A percentile compares a stretch with the other conserved stretches of the same genome.
Evolutionary conservation across 35 echinoderm and acorn worm genomes (phyloP).

Genomic region (Eucidaris tribuloides): DNA sequence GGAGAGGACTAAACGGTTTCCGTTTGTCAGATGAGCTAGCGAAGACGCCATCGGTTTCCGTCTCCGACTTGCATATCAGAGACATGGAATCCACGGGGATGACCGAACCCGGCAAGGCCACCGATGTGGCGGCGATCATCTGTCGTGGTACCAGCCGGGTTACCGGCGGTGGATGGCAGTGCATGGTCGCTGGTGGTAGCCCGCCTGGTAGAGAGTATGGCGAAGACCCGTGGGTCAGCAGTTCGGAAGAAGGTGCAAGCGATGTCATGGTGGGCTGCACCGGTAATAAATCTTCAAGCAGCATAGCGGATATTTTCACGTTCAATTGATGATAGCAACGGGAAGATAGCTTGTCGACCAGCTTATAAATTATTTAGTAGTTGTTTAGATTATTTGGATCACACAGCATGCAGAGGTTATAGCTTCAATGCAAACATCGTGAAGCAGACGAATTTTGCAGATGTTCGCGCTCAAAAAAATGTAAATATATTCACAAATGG

Average conservation of each 20-base stretch:
- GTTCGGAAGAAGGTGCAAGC: background rate
- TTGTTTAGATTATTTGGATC: no score
- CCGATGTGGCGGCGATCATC: background rate
- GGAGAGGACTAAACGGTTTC: background rate
- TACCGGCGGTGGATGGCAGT: background rate
- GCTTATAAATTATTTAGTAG: no score
- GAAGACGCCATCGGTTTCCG: background rate
- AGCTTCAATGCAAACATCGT: no score
- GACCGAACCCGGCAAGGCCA: background rate
- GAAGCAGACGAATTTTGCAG: no score
- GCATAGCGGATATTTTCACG: slow-evolving; percentile 4
- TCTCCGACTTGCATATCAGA: background rate
- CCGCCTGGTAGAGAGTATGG: background rate
- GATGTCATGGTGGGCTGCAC: background rate
- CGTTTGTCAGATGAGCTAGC: background rate
- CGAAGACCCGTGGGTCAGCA: background rate
- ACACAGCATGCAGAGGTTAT: no score
- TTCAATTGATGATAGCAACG: no score
- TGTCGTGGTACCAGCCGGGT: background rate
- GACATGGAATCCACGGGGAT: background rate
- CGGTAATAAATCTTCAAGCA: background rate
- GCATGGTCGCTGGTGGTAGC: background rate
- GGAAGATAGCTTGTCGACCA: no score
- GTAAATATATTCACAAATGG: no score
- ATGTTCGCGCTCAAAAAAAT: no score